Conservation (phyloP, 2,888 invertebrate genomes). For the Gasteruption jaculator region DNA sequence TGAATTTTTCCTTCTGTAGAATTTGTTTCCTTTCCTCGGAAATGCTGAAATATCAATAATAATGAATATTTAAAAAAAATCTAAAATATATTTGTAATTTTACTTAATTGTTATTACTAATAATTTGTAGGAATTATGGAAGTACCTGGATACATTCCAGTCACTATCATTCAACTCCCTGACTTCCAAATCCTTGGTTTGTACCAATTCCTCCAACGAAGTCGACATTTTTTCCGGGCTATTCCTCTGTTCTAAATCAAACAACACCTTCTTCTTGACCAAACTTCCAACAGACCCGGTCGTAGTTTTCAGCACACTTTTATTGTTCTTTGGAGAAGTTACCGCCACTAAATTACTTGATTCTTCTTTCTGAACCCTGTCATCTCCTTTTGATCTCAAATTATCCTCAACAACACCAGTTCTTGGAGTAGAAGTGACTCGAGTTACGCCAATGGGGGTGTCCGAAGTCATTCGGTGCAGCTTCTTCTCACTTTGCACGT, state of each 20-base stretch:
- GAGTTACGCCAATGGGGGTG: too few relatives aligned
- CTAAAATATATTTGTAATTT: slow-evolving; percentile 2
- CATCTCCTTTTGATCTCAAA: too few relatives aligned
- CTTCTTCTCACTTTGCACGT: slow-evolving; percentile 18
- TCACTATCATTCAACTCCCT: slow-evolving; percentile 54
- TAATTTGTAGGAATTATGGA: background rate
- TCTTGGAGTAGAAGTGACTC: too few relatives aligned
- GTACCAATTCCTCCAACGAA: slow-evolving; percentile 21
- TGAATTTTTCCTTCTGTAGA: slow-evolving; percentile 22
- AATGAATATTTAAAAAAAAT: slow-evolving; percentile 7
- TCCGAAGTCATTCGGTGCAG: too few relatives aligned
- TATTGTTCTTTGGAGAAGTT: slow-evolving; percentile 49
- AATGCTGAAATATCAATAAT: slow-evolving; percentile 49
- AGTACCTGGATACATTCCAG: slow-evolving; percentile 57
- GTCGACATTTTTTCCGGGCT: slow-evolving; percentile 34
- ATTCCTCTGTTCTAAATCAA: slow-evolving; percentile 55
- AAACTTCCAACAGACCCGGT: slow-evolving; percentile 56
- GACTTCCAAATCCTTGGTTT: slow-evolving; percentile 18
- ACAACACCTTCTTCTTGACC: slow-evolving; percentile 63
- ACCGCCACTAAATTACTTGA: too few relatives aligned
- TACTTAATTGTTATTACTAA: slow-evolving; percentile 4
- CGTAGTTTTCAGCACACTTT: slow-evolving; percentile 58
- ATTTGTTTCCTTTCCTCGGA: slow-evolving; percentile 52
- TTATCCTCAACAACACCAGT: too few relatives aligned
- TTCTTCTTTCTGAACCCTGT: too few relatives aligned